Percentiles rank a stretch among this genome's conserved stretches.
Evolutionary conservation across 2,888 invertebrate genomes (phyloP).

Genomic region (Lepidocyrtinus sp.): DNA sequence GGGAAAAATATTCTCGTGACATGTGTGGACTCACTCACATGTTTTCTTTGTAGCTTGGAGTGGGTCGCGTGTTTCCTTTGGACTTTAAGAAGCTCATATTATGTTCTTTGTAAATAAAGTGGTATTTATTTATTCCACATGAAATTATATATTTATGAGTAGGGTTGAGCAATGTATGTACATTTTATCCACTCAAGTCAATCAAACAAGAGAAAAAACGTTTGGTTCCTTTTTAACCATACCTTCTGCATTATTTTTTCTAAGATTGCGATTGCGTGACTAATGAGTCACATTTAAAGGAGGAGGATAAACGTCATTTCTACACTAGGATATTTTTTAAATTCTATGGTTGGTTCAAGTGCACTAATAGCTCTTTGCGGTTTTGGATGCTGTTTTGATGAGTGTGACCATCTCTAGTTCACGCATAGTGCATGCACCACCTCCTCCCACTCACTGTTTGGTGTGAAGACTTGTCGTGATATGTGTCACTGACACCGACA

Average conservation of each 20-base stretch:
- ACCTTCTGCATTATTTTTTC: conserved; percentile 36
- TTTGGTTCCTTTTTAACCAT: not conserved
- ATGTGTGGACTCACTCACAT: conserved; percentile 5
- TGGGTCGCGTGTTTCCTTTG: not conserved
- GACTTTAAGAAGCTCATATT: not conserved
- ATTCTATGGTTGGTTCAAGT: not conserved
- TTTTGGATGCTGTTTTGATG: no score
- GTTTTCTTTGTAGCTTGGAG: no score
- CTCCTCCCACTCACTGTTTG: conserved; percentile 48
- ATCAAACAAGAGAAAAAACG: not conserved
- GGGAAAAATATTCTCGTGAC: not conserved
- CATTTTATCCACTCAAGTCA: no score
- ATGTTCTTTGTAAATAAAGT: not conserved
- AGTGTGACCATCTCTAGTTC: conserved; percentile 11
- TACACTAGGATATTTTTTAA: conserved; percentile 49
- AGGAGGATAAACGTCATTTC: conserved; percentile 59
- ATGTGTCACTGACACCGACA: conserved; percentile 54
- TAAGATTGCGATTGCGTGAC: conserved; percentile 60
- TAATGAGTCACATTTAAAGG: conserved; percentile 60
- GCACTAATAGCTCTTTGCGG: no score
- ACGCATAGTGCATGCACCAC: conserved; percentile 29
- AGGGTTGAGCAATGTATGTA: not conserved
- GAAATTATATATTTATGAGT: conserved; percentile 10
- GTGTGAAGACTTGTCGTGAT: conserved; percentile 36
- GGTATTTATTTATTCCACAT: conserved; percentile 13